Evolutionary conservation across 2,797 vertebrate species (phyloP), one percentile per base, ranked within the genome.

Genomic region (Gymnothorax reevesii): DNA sequence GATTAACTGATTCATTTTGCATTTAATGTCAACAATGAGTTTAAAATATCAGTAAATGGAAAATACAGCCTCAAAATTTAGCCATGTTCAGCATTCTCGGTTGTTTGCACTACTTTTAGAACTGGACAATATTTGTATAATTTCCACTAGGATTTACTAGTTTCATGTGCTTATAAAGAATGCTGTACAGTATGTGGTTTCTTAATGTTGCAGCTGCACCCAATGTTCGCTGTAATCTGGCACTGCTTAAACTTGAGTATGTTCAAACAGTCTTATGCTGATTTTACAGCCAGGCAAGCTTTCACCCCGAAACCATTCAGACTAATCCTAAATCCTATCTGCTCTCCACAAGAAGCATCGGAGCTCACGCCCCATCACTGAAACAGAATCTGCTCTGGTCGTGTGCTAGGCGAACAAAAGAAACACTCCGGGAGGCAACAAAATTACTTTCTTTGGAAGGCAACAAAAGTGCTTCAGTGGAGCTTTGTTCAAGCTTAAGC

Each of bases 251-350:
- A 64, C 17, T 22, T 15, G 15, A 64, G 15, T 64, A 20, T 64
- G 60, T 64, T 64, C 60, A 64, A 20, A 64, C 60, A 64, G 60
- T 15, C 60, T 64, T 64, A 20, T 64, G 60, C 60, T 64, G 60
- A 64, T 17, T 64, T 64, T 64, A 64, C 60, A 64, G 60, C 60
- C 60, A 62, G 22, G 60, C 22, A 20, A 64, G 60, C 60, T 20
- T 64, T 20, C 60, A 64, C 15, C 22, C 15, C 60, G 17, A 64
- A 15, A 15, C 60, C 60, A 20, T 64, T 20, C 60, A 64, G 60
- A n/a, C 60, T 64, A 64, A 64, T 64, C 60, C 60, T 64, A 64
- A 64, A 64, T 64, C 60, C 60, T 64, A 64, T 64, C 60, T 64
- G 60, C 22, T 64, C 12, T 64, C 17, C 60, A 64, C 60, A 64